phyloP scores from a whole-genome alignment of 35 echinoderm and acorn worm genomes.

The Hemicentrotus pulcherrimus region DNA sequence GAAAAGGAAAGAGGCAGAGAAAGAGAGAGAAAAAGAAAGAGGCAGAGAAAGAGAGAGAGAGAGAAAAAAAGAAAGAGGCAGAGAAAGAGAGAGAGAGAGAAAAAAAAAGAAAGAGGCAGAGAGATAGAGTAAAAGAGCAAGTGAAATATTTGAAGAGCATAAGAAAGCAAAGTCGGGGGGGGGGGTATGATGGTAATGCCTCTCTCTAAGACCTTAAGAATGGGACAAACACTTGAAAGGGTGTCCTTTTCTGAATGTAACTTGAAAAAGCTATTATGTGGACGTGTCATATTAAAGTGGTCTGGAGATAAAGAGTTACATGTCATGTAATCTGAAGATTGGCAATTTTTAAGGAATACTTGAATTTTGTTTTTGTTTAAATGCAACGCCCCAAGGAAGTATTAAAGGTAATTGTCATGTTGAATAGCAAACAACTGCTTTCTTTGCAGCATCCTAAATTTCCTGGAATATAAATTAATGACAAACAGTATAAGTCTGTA shows the following conservation, averaged over 20 bases:
- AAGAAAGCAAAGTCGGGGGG: background rate
- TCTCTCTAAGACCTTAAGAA: background rate
- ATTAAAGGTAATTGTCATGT: background rate
- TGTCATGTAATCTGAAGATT: background rate
- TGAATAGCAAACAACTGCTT: background rate
- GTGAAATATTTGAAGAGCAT: background rate
- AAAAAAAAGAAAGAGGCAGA: background rate
- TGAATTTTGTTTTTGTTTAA: background rate
- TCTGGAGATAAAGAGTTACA: background rate
- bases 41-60: background rate
- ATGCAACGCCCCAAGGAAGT: background rate
- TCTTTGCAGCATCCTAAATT: background rate
- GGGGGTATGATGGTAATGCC: background rate
- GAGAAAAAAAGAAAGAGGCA: background rate
- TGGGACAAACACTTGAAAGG: conserved; percentile 2
- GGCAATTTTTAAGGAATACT: background rate
- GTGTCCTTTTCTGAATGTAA: background rate
- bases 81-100: background rate
- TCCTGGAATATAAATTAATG: background rate
- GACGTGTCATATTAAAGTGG: background rate
- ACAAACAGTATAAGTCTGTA: background rate
- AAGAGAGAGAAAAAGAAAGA: background rate
- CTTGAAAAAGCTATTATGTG: background rate
- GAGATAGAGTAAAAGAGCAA: background rate
- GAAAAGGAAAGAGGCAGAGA: background rate